These are phyloP conservation scores for Spodoptera frugiperda DNA, from an alignment of 1,140 invertebrate species.

Conservation along the genomic window DNA sequence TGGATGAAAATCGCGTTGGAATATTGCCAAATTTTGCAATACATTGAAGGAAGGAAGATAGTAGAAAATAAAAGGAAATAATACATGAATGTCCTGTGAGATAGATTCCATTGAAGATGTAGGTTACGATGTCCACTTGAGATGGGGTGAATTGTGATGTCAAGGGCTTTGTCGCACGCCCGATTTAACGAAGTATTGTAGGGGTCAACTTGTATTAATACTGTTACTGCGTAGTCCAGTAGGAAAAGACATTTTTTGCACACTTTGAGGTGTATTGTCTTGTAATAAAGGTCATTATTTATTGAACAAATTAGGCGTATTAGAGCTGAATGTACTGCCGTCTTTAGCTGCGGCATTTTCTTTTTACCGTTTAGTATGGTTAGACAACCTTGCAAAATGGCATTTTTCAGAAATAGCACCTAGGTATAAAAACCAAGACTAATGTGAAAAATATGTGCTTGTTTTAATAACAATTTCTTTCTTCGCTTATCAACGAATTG, in stretches of 20 bases:
- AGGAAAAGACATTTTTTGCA: no score
- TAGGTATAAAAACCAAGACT: slow-evolving; percentile 5
- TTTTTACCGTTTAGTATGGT: no score
- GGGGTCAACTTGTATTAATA: not conserved
- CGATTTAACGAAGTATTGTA: not conserved
- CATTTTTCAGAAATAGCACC: not conserved
- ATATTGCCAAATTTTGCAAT: no score
- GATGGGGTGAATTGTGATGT: slow-evolving; percentile 27
- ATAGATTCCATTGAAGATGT: slow-evolving; percentile 28
- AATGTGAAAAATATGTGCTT: slow-evolving; percentile 26
- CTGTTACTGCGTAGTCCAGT: no score
- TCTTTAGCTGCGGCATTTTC: no score
- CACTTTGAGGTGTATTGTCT: not conserved
- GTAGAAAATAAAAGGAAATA: slow-evolving; percentile 13
- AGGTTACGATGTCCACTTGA: slow-evolving; percentile 14
- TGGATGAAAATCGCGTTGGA: no score
- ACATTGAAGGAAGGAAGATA: not conserved
- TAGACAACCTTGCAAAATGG: not conserved
- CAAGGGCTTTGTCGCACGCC: slow-evolving; percentile 4
- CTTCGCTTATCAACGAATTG: slow-evolving; percentile 19
- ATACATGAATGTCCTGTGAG: slow-evolving; percentile 5
- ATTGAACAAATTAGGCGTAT: no score
- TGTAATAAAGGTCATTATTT: no score
- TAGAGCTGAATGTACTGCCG: no score
- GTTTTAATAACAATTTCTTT: slow-evolving; percentile 30